Base-by-base conservation (phyloP, 2,888 invertebrate genomes). In the Oscheius sp. region DNA sequence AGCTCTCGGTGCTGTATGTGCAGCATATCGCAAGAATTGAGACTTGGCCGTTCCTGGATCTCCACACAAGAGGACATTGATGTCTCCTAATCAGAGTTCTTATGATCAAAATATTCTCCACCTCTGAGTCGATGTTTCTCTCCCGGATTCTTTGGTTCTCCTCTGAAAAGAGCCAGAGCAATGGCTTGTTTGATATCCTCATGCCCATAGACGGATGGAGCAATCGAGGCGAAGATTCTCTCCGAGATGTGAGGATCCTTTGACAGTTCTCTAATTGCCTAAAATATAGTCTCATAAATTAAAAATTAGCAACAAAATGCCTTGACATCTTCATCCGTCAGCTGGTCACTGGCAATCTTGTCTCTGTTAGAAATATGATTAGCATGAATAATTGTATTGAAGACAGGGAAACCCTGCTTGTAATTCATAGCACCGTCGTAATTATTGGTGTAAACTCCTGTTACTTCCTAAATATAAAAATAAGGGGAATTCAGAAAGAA, bases 21-120 rank as follows among this genome's bases (percentile, higher is more conserved):
- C 76, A 0, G 94, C 93, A 88, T 95, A 99, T 88, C 99, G 98
- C 56, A 99, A 91, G 90, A 99, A 99, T 89, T 99, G 99, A 0
- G 98, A 98, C 89, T 99, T 99, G 5, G 99, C 99, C 0, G 99
- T 99, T 63, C 99, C 99, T 0, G 99, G 99, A 90, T 99, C 99
- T 25, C 99, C 99, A 88, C 99, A 99, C 12, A 96, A 92, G 1
- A 99, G 91, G 0, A 98, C 93, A 88, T 99, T 99, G 80, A 99
- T 96, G 88, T 99, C 99, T 1, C 99, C 98, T 88, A 29, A n/a
- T 25, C n/a, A 68, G 23, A 9, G 1, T n/a, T n/a, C n/a, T n/a
- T n/a, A n/a, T n/a, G n/a, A n/a, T n/a, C n/a, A n/a, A n/a, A n/a
- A n/a, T n/a, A n/a, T n/a, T n/a, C n/a, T 59, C 1, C 3, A 59